phyloP scores from a whole-genome alignment of 2,888 invertebrate species.

The Aromia moschata region DNA sequence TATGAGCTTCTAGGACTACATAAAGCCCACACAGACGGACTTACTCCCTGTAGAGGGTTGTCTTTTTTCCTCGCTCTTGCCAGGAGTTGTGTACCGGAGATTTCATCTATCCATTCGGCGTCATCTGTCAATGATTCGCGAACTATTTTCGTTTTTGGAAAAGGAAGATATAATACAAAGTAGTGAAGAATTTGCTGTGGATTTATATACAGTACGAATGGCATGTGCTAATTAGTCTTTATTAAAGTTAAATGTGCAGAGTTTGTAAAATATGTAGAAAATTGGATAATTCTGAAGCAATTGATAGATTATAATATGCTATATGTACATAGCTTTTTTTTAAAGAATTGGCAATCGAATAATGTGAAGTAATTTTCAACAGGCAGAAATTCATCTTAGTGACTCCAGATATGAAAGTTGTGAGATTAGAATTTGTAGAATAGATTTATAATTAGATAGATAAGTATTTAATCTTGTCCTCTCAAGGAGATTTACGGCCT shows the following conservation, averaged over 20 bases:
- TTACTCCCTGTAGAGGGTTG: conserved; percentile 52
- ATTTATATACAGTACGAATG: conserved; percentile 13
- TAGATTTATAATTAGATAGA: too few relatives aligned
- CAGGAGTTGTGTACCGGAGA: conserved; percentile 35
- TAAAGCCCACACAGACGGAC: conserved; percentile 44
- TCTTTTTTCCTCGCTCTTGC: conserved; percentile 47
- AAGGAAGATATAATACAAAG: conserved; percentile 21
- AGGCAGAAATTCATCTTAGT: too few relatives aligned
- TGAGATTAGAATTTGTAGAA: too few relatives aligned
- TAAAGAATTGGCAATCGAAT: background rate
- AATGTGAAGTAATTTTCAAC: too few relatives aligned
- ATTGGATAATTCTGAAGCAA: conserved; percentile 5
- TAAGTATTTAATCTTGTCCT: too few relatives aligned
- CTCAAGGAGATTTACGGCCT: too few relatives aligned
- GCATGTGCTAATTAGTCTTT: conserved; percentile 4
- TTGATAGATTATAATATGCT: conserved; percentile 21
- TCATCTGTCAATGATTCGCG: conserved; percentile 34
- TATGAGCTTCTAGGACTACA: conserved; percentile 34
- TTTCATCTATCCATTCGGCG: conserved; percentile 50
- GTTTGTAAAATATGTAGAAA: background rate
- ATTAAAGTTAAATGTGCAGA: background rate
- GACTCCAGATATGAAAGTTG: too few relatives aligned
- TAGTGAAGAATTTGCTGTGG: conserved; percentile 4
- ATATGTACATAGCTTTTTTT: conserved; percentile 4
- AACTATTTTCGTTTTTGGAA: conserved; percentile 10